Evolutionary conservation across 2,113 vertebrate species (phyloP), one percentile per base, ranked within the genome.

Genomic region (Cheirogaleus medius): DNA sequence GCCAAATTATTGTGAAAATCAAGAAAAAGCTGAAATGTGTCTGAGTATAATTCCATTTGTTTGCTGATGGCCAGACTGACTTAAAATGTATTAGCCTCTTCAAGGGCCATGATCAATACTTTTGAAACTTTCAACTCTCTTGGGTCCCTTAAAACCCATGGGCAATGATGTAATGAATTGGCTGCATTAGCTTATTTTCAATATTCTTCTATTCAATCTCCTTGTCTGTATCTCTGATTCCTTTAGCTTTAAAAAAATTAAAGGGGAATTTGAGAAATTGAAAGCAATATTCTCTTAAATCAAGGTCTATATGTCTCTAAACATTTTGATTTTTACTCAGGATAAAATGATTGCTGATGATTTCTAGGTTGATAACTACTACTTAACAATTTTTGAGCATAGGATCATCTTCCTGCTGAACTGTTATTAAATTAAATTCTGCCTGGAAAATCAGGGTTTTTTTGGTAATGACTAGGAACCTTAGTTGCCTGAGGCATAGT

Each of bases 101-200:
- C 71, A 81, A 37, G 37, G 25, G 15, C 86, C 63, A 32, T 71
- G 15, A 54, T 92, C 88, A 90, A 91, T 94, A 13, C 82, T 84
- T 96, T 80, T 42, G 27, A 82, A 97, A 77, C 93, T 97, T 96
- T 37, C 49, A 87, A 25, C 47, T 97, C 64, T 94, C 54, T 83
- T 23, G 47, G 29, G 66, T 47, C 21, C 27, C 90, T 91, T 73
- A 96, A 95, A 81, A 78, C 39, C 32, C 74, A 29, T 7, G 49
- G 56, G 49, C 52, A 66, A 78, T 90, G 87, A 93, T 66, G 87
- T 49, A 93, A 95, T 90, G 68, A 89, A 49, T 23, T 54, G 49
- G 17, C 6, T 0, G 14, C 58, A 80, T 76, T 49, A 60, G 39
- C 37, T 86, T 83, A 87, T 89, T 80, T 86, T 77, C 69, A 64